Percentiles rank a stretch among this genome's conserved stretches.
Evolutionary conservation across 1,140 invertebrate species (phyloP).

Genomic region (Myzus persicae): DNA sequence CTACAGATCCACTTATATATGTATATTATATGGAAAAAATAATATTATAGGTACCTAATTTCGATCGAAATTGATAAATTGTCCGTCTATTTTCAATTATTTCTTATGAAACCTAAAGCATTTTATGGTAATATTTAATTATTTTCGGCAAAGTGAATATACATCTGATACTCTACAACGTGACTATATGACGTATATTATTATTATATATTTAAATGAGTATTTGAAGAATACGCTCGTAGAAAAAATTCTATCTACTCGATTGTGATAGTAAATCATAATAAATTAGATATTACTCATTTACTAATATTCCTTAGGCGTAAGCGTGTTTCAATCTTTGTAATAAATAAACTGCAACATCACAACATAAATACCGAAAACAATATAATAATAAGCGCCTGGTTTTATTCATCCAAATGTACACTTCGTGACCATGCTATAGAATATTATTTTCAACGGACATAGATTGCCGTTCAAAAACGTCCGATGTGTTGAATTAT

Average conservation of each 20-base stretch:
- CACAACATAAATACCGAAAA: neutral
- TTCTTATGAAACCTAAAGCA: neutral
- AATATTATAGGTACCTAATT: neutral
- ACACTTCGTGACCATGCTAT: neutral
- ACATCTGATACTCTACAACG: neutral
- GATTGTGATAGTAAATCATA: neutral
- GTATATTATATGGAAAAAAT: neutral
- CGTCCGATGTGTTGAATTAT: neutral
- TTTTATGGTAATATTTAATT: slow-evolving; percentile 22
- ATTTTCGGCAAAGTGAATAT: neutral
- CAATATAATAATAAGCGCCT: neutral
- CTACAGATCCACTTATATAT: neutral
- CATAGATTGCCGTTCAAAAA: neutral
- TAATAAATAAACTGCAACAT: neutral
- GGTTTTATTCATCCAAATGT: neutral
- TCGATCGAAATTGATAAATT: neutral
- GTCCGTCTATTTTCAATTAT: slow-evolving; percentile 12
- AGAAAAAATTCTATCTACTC: neutral
- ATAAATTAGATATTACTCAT: neutral
- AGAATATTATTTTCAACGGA: neutral
- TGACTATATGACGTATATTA: neutral
- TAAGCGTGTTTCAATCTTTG: no score
- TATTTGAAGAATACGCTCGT: neutral
- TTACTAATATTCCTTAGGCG: neutral
- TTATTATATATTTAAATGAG: neutral